A percentile compares a stretch with the other conserved stretches of the same genome.
phyloP scores from a whole-genome alignment of 2,113 vertebrate genomes.

The Pseudolaguvia tuberculata region DNA sequence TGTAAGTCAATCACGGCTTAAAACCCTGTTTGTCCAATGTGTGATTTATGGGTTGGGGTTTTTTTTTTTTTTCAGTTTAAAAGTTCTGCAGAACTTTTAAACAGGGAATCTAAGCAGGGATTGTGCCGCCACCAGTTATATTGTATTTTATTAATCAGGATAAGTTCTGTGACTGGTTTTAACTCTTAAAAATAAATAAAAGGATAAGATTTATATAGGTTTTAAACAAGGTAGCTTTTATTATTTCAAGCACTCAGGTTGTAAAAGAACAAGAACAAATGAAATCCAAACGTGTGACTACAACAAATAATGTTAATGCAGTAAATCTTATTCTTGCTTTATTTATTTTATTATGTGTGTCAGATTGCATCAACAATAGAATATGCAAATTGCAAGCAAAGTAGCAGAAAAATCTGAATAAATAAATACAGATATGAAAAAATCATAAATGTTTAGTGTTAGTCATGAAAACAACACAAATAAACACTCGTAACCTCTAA shows the following conservation, averaged over 20 bases:
- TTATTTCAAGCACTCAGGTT: neutral
- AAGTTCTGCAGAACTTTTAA: conserved; percentile 7
- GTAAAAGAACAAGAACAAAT: no score
- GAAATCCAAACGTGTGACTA: neutral
- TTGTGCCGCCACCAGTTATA: conserved; percentile 21
- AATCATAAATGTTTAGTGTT: neutral
- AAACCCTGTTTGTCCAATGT: neutral
- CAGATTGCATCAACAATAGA: neutral
- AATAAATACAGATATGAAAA: neutral
- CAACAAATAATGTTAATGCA: neutral
- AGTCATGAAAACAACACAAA: no score
- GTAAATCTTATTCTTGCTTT: neutral
- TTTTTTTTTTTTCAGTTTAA: no score
- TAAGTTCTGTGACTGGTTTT: conserved; percentile 42
- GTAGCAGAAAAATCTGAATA: neutral
- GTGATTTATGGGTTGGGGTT: no score
- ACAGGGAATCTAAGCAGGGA: no score
- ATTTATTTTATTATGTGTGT: neutral
- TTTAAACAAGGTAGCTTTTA: conserved; percentile 13
- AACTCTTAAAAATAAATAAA: conserved; percentile 36
- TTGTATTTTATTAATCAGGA: conserved; percentile 36
- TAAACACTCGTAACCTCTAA: no score
- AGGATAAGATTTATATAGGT: conserved; percentile 7
- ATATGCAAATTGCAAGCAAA: neutral
- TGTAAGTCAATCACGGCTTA: conserved; percentile 73